Evolutionary conservation across 2,888 invertebrate genomes (phyloP).

Genomic region (Teinopalpus imperialis): DNA sequence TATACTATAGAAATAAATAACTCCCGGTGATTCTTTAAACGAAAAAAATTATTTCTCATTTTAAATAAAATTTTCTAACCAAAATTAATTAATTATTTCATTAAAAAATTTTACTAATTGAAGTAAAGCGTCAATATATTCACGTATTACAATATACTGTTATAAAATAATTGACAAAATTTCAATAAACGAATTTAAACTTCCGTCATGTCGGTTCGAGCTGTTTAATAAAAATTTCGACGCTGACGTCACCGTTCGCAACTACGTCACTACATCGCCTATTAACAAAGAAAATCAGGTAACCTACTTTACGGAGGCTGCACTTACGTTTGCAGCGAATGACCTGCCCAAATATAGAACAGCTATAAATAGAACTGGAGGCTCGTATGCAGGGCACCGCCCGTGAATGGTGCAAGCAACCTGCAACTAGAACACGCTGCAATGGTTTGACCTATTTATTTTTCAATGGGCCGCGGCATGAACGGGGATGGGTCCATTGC

Average conservation of each 20-base stretch:
- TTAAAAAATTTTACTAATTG: too few species aligned
- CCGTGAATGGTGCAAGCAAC: conserved; percentile 68
- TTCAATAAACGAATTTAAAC: not conserved
- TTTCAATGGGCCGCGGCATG: conserved; percentile 77
- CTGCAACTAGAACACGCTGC: conserved; percentile 73
- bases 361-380: conserved; percentile 70
- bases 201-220: conserved; percentile 6
- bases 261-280: conserved; percentile 63
- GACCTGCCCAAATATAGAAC: conserved; percentile 80
- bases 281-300: conserved; percentile 77
- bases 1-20: too few species aligned
- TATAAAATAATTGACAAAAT: not conserved
- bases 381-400: conserved; percentile 52
- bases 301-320: conserved; percentile 75
- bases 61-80: too few species aligned
- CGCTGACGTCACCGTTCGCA: conserved; percentile 60
- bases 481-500: conserved; percentile 71
- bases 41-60: too few species aligned
- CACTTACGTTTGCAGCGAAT: conserved; percentile 68
- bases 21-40: too few species aligned
- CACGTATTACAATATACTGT: too few species aligned
- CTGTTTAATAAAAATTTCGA: conserved; percentile 21
- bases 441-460: conserved; percentile 80
- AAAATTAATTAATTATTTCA: too few species aligned
- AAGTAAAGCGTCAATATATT: too few species aligned